Evolutionary conservation across 2,113 vertebrate genomes (phyloP).

Genomic region (Herpailurus yagouaroundi): DNA sequence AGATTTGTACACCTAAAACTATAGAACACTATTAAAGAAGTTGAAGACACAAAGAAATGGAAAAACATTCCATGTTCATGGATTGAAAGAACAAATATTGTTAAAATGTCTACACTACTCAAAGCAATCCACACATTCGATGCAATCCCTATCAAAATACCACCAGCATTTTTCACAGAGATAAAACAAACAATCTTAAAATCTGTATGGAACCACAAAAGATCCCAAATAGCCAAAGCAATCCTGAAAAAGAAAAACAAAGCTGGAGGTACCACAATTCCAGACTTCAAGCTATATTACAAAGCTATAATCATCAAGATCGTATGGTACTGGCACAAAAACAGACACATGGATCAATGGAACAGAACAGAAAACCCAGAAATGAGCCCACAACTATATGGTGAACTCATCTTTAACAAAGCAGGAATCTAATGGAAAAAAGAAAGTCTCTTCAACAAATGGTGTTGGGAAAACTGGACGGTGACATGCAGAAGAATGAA

Average conservation of each 20-base stretch:
- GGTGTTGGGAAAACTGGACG: not conserved
- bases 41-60: not conserved
- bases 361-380: not conserved
- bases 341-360: not conserved
- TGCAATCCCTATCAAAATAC: not conserved
- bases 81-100: not conserved
- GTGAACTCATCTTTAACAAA: not conserved
- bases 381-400: not conserved
- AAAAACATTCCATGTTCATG: not conserved
- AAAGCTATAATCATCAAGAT: not conserved
- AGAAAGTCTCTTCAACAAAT: not conserved
- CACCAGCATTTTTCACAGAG: not conserved
- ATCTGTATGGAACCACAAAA: not conserved
- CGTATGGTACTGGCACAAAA: not conserved
- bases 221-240: not conserved
- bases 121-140: not conserved
- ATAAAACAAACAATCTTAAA: not conserved
- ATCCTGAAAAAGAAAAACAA: not conserved
- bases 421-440: not conserved
- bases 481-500: not conserved
- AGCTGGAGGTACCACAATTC: not conserved
- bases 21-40: not conserved
- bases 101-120: not conserved
- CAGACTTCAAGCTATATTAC: not conserved
- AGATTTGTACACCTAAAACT: not conserved